phyloP scores from a whole-genome alignment of 2,797 vertebrate species.

The Cryptoprocta ferox region DNA sequence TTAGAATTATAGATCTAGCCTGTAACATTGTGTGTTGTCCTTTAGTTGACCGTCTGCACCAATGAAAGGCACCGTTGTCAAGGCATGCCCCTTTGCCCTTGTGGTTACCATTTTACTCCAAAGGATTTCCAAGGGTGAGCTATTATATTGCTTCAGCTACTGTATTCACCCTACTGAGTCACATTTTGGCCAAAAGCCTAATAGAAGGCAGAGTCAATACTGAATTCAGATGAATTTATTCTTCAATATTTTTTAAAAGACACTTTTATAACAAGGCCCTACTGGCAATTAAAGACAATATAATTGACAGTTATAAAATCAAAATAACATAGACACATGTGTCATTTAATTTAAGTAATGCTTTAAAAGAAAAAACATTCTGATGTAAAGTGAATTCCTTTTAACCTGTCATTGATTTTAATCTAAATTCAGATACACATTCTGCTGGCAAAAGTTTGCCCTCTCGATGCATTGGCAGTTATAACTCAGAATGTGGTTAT shows the following conservation, averaged over 20 bases:
- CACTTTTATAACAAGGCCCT: slow-evolving; percentile 78
- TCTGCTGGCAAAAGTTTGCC: slow-evolving; percentile 7
- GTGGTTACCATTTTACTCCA: slow-evolving; percentile 83
- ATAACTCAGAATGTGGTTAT: slow-evolving; percentile 8
- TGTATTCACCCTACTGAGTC: slow-evolving; percentile 83
- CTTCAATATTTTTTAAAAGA: slow-evolving; percentile 81
- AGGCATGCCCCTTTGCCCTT: slow-evolving; percentile 84
- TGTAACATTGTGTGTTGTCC: slow-evolving; percentile 85
- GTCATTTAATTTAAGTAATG: slow-evolving; percentile 50
- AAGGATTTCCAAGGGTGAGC: slow-evolving; percentile 85
- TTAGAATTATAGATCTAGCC: slow-evolving; percentile 83
- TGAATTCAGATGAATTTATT: slow-evolving; percentile 80
- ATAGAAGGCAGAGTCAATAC: slow-evolving; percentile 81
- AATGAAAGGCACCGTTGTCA: slow-evolving; percentile 87
- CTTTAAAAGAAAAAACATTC: slow-evolving; percentile 31
- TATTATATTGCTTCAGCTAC: slow-evolving; percentile 83
- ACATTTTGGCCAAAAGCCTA: slow-evolving; percentile 85
- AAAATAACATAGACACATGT: slow-evolving; percentile 62
- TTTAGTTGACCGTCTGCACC: slow-evolving; percentile 87
- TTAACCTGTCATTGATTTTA: slow-evolving; percentile 61
- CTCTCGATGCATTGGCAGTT: not conserved
- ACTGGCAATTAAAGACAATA: slow-evolving; percentile 79
- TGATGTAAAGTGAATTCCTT: slow-evolving; percentile 52
- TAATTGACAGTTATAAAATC: slow-evolving; percentile 77
- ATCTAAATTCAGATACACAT: slow-evolving; percentile 47